Base-by-base conservation (phyloP, 2,113 vertebrate species). In the Prinia subflava region DNA sequence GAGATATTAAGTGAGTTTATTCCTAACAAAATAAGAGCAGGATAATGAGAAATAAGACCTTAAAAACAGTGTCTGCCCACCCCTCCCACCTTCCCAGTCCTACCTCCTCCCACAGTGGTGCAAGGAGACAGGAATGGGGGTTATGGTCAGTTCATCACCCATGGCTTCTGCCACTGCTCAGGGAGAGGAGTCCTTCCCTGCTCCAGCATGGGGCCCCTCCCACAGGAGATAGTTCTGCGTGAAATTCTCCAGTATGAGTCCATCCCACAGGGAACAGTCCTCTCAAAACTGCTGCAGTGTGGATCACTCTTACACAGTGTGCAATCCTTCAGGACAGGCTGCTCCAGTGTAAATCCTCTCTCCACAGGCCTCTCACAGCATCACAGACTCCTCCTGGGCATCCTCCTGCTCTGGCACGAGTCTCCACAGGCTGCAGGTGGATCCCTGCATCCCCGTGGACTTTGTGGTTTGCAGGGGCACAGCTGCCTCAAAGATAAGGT, bases 91-190 rank as follows among this genome's bases (percentile, higher is more conserved):
- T 28, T 82, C 15, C 23, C 11, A 59, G 18, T 23, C 41, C 30
- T n/a, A n/a, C 23, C 30, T 82, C 18, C 28, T 39, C 35, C 15
- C 7, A 15, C 23, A 41, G 44, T 0, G 0, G 14, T n/a, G 22
- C 53, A n/a, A 28, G 30, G 23, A 69, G 7, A 28, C 9, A 22
- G 53, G 18, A n/a, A n/a, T 27, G 28, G 23, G 11, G 5, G 1
- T 57, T 39, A 39, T 39, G 42, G 13, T 39, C 17, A 39, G 14
- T 33, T 47, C 42, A 68, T 39, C n/a, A 68, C 22, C 22, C 16
- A 25, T 47, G 22, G 28, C 22, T 68, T 39, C 63, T 57, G 28
- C 11, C 11, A 13, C n/a, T 57, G 52, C 11, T 67, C n/a, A 39
- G 64, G 11, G 52, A 57, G n/a, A 47, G 14, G 5, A 81, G 22